phyloP scores from a whole-genome alignment of 2,888 invertebrate species.

The Agrotis segetum region DNA sequence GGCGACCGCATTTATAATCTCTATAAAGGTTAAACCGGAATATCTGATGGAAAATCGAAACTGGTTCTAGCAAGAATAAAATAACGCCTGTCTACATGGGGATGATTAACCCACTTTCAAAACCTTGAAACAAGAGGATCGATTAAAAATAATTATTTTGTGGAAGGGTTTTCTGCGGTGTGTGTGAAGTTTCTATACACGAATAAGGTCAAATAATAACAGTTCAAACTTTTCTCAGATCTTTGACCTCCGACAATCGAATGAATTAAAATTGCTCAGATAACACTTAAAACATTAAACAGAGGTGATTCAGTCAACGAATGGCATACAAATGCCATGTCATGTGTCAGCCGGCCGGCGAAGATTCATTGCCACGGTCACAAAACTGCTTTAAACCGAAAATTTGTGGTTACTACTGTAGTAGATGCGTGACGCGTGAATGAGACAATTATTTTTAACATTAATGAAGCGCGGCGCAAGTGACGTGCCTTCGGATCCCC shows the following conservation, averaged over 20 bases:
- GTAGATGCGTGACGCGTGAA: constrained; percentile 84
- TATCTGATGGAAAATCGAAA: constrained; percentile 86
- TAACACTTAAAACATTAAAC: constrained; percentile 48
- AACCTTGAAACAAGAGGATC: constrained; percentile 46
- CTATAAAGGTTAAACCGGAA: constrained; percentile 89
- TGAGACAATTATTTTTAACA: constrained; percentile 90
- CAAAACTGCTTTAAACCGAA: constrained; percentile 85
- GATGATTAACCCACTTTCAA: constrained; percentile 65
- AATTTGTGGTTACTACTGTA: constrained; percentile 88
- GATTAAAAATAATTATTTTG: constrained; percentile 11
- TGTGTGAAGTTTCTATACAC: not conserved
- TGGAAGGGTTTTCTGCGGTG: not conserved
- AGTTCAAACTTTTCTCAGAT: constrained; percentile 3
- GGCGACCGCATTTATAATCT: constrained; percentile 89
- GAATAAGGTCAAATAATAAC: constrained; percentile 3
- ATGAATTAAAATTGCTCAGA: constrained; percentile 20
- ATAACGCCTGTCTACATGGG: constrained; percentile 69
- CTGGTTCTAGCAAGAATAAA: constrained; percentile 77
- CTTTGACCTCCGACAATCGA: constrained; percentile 5
- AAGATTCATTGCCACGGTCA: constrained; percentile 83
- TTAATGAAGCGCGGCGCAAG: constrained; percentile 79
- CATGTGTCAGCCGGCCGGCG: constrained; percentile 67
- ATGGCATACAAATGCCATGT: constrained; percentile 71
- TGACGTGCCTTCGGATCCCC: constrained; percentile 62
- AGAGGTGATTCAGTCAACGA: constrained; percentile 62